These are phyloP conservation scores for Sabatieria punctata DNA, from an alignment of 2,888 invertebrate species.

Conservation along the genomic window DNA sequence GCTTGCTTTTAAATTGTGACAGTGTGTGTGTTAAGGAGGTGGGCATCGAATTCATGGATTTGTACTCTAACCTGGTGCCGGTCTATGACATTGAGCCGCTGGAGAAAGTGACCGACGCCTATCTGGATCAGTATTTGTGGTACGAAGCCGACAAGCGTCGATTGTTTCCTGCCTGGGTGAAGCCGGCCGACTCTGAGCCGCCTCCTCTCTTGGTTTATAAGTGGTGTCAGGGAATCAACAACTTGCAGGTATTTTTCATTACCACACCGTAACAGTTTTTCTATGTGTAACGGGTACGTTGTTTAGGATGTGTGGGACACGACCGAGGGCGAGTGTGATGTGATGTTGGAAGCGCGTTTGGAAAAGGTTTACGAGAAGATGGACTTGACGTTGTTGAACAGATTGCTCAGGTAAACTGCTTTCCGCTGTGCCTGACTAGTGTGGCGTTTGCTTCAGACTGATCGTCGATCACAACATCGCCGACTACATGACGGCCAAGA, in stretches of 20 bases:
- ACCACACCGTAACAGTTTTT: too few relatives aligned
- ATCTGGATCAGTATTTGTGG: conserved; percentile 97
- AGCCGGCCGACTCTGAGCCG: conserved; percentile 95
- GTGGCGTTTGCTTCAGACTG: conserved; percentile 40
- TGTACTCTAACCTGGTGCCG: conserved; percentile 94
- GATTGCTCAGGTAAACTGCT: conserved; percentile 51
- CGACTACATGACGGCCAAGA: conserved; percentile 99
- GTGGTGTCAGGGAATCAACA: conserved; percentile 62
- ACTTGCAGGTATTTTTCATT: conserved; percentile 15
- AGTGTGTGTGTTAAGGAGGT: conserved; percentile 41
- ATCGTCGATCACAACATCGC: conserved; percentile 99
- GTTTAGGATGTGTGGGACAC: conserved; percentile 98
- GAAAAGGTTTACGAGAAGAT: conserved; percentile 99
- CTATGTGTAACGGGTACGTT: too few relatives aligned
- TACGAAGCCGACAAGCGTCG: conserved; percentile 88
- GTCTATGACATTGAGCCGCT: conserved; percentile 98
- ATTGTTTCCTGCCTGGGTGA: conserved; percentile 95
- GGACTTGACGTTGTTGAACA: conserved; percentile 87
- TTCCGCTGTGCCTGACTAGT: not conserved
- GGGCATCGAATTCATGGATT: conserved; percentile 99
- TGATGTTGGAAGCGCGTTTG: conserved; percentile 82
- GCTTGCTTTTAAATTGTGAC: too few relatives aligned
- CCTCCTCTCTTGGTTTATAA: conserved; percentile 64
- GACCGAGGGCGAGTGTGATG: conserved; percentile 93
- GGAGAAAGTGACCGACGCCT: conserved; percentile 98